A percentile compares a stretch with the other conserved stretches of the same genome.
Conservation (phyloP, 2,888 invertebrate genomes). For the Emmelina monodactyla region DNA sequence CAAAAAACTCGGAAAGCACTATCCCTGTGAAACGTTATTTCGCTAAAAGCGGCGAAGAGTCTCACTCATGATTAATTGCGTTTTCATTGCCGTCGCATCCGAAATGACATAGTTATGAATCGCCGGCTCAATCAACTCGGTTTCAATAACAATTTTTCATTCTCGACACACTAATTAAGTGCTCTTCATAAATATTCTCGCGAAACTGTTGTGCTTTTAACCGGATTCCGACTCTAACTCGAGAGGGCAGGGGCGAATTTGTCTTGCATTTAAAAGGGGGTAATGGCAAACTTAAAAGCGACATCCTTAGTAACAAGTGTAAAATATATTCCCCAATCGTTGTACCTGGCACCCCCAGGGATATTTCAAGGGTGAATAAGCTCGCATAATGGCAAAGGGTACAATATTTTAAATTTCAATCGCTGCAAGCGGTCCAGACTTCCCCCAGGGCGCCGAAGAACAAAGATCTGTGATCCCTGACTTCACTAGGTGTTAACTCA, state of each 20-base stretch:
- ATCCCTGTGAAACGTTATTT: slow-evolving; percentile 16
- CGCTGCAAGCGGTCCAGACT: slow-evolving; percentile 60
- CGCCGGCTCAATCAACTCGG: slow-evolving; percentile 59
- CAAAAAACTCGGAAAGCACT: too few relatives aligned
- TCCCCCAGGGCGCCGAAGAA: slow-evolving; percentile 42
- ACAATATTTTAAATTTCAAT: slow-evolving; percentile 68
- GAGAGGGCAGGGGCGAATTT: too few relatives aligned
- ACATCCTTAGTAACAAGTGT: slow-evolving; percentile 66
- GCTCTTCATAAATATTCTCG: slow-evolving; percentile 57
- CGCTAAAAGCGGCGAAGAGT: slow-evolving; percentile 32
- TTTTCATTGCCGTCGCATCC: slow-evolving; percentile 57
- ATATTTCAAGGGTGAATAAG: slow-evolving; percentile 69
- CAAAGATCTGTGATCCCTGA: slow-evolving; percentile 58
- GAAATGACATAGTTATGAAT: slow-evolving; percentile 63
- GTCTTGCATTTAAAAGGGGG: too few relatives aligned
- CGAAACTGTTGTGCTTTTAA: slow-evolving; percentile 17
- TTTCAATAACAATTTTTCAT: slow-evolving; percentile 66
- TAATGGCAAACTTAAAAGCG: slow-evolving; percentile 49
- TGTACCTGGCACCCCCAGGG: slow-evolving; percentile 63
- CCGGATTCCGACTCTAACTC: slow-evolving; percentile 29
- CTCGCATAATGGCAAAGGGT: slow-evolving; percentile 67
- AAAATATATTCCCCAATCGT: slow-evolving; percentile 66
- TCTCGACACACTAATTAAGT: slow-evolving; percentile 65
- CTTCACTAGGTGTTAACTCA: slow-evolving; percentile 53
- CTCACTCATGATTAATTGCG: slow-evolving; percentile 44